These are phyloP conservation scores for Chrysaora quinquecirrha DNA, from an alignment of 30 jellyfish, hydroid and myxozoan species.

Conservation along the genomic window DNA sequence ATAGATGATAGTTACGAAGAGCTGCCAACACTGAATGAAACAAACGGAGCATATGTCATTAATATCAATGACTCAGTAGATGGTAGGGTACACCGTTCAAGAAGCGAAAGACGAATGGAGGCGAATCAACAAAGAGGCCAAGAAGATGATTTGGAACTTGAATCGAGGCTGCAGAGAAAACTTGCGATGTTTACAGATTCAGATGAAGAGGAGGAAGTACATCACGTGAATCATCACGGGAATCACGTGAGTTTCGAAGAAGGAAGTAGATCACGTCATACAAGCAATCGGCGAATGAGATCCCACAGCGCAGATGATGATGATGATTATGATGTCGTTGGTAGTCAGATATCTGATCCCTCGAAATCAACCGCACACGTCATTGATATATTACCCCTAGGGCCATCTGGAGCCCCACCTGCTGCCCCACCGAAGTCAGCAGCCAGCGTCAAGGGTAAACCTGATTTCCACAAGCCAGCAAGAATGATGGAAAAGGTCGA, in stretches of 20 bases:
- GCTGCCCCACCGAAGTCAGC: slow-evolving; percentile 65
- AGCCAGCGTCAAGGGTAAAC: slow-evolving; percentile 56
- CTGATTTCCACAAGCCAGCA: slow-evolving; percentile 11
- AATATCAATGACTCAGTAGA: not conserved
- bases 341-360: not conserved
- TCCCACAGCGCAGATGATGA: not conserved
- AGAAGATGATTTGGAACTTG: too few species aligned
- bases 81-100: not conserved
- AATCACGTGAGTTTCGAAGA: not conserved
- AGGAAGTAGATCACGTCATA: not conserved
- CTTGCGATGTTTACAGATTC: too few species aligned
- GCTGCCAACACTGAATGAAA: slow-evolving; percentile 11
- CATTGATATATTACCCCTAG: slow-evolving; percentile 50
- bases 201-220: slow-evolving; percentile 41
- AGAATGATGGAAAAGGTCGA: not conserved
- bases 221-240: too few species aligned
- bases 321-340: not conserved
- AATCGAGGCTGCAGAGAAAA: too few species aligned
- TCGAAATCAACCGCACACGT: slow-evolving; percentile 51
- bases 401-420: slow-evolving; percentile 77
- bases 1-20: slow-evolving; percentile 61
- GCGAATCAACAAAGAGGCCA: not conserved
- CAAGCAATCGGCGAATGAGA: not conserved
- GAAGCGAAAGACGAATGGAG: not conserved
- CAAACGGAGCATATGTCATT: not conserved